These are phyloP conservation scores for Bergia sp. DNA, from an alignment of 92 coral and sea anemone species.

Conservation along the genomic window DNA sequence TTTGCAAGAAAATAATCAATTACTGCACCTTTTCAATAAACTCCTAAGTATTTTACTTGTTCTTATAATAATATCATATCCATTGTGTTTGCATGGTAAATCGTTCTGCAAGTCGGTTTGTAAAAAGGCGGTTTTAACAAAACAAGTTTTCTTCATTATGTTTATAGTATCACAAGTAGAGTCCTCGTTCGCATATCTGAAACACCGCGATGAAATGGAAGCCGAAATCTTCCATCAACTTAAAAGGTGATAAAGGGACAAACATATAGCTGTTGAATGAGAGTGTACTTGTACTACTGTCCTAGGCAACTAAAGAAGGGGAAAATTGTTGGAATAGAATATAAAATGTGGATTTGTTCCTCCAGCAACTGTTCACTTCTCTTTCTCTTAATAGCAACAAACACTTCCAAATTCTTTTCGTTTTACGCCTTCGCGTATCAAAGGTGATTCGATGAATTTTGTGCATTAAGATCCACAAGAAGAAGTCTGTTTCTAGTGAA, in stretches of 20 bases:
- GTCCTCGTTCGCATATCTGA: background rate
- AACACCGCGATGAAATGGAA: background rate
- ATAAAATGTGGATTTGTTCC: background rate
- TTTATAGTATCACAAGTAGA: background rate
- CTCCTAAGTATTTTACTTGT: background rate
- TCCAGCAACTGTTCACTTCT: background rate
- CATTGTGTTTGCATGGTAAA: background rate
- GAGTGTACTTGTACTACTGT: background rate
- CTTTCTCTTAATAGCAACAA: conserved; percentile 3
- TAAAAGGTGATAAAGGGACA: background rate
- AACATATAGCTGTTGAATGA: background rate
- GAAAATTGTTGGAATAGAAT: background rate
- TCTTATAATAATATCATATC: background rate
- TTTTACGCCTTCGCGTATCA: background rate
- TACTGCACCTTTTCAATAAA: conserved; percentile 24
- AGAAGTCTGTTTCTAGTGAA: background rate
- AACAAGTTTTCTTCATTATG: conserved; percentile 3
- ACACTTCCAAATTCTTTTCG: background rate
- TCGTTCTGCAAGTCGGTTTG: background rate
- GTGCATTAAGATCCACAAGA: background rate
- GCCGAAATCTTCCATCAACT: background rate
- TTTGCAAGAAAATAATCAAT: conserved; percentile 6
- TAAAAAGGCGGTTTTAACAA: background rate
- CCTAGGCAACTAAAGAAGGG: background rate
- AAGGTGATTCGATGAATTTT: background rate